These are phyloP conservation scores for Phaenicophaeus curvirostris DNA, from an alignment of 2,797 vertebrate genomes.

Conservation along the genomic window DNA sequence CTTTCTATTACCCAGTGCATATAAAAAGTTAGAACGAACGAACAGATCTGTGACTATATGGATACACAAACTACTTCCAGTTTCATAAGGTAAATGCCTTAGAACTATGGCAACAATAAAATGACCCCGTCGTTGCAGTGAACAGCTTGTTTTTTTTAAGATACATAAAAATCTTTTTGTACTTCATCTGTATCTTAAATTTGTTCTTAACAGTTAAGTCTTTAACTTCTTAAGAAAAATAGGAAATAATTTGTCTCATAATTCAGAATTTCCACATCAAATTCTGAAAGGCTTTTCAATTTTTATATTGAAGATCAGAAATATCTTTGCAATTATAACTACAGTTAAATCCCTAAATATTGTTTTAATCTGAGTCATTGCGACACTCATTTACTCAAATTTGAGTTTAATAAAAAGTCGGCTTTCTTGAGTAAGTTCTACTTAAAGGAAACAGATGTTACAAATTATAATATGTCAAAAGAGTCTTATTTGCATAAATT, in stretches of 20 bases:
- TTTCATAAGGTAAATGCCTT: not conserved
- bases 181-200: not conserved
- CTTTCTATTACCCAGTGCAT: not conserved
- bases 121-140: not conserved
- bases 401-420: not conserved
- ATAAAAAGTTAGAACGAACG: conserved; percentile 3
- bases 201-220: not conserved
- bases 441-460: not conserved
- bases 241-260: not conserved
- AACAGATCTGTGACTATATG: not conserved
- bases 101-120: not conserved
- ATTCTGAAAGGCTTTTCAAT: not conserved
- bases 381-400: not conserved
- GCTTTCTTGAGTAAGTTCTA: not conserved
- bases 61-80: not conserved
- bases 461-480: not conserved
- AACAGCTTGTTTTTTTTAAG: not conserved
- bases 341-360: not conserved
- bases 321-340: not conserved
- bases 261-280: not conserved
- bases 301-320: not conserved
- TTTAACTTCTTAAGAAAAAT: not conserved
- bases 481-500: not conserved
- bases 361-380: not conserved
- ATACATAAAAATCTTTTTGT: not conserved